A percentile compares a stretch with the other conserved stretches of the same genome.
These are phyloP conservation scores for Calidris pygmaea DNA, from an alignment of 2,113 vertebrate genomes.

Conservation along the genomic window DNA sequence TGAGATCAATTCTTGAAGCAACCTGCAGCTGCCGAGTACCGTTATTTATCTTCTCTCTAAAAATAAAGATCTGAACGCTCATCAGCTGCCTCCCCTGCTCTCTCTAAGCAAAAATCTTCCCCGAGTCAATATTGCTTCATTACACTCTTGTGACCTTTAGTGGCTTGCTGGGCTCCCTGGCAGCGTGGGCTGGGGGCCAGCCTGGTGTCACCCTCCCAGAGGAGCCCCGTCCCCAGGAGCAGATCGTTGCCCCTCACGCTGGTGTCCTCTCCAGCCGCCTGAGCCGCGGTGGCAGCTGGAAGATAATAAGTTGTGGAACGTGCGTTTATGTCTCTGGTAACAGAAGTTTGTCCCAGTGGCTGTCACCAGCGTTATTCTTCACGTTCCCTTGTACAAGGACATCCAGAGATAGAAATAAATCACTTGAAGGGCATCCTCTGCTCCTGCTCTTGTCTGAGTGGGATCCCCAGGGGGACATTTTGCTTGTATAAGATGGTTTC, in stretches of 20 bases:
- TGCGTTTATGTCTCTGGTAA: not conserved
- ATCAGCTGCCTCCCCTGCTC: not conserved
- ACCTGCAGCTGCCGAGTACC: not conserved
- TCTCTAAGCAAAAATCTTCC: not conserved
- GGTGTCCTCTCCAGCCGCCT: accelerated
- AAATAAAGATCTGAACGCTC: not conserved
- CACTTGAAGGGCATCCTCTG: accelerated
- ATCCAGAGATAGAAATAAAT: not conserved
- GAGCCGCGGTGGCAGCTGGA: not conserved
- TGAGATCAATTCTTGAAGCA: not conserved
- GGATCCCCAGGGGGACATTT: not conserved
- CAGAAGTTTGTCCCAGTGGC: not conserved
- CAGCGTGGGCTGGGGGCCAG: not conserved
- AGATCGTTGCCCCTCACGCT: accelerated
- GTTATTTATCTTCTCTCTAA: not conserved
- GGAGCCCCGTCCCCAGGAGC: not conserved
- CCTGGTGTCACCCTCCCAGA: not conserved
- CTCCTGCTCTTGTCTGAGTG: not conserved
- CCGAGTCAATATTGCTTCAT: not conserved
- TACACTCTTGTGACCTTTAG: not conserved
- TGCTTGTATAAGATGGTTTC: not conserved
- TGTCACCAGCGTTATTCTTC: accelerated
- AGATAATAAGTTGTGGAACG: not conserved
- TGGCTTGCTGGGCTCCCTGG: not conserved
- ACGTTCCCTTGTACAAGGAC: not conserved